These are phyloP conservation scores for Falco columbarius DNA, from an alignment of 2,797 vertebrate species.

Conservation along the genomic window DNA sequence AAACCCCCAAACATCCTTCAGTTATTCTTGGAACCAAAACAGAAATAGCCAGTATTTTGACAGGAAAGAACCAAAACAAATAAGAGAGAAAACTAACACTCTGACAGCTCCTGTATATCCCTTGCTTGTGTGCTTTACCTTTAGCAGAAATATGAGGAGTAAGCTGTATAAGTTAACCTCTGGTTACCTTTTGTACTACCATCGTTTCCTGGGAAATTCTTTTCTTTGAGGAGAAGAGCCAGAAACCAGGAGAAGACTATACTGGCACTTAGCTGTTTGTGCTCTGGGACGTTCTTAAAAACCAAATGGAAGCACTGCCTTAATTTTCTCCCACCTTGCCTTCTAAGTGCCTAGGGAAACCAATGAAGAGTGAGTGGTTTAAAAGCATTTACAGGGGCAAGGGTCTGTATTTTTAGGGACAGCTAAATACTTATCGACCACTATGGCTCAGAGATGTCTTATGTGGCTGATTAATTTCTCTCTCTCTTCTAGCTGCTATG, in stretches of 20 bases:
- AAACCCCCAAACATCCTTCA: not conserved
- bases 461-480: not conserved
- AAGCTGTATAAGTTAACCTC: not conserved
- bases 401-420: not conserved
- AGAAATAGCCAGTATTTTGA: conserved; percentile 4
- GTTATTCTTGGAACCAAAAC: not conserved
- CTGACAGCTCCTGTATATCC: not conserved
- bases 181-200: not conserved
- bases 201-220: not conserved
- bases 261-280: not conserved
- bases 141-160: not conserved
- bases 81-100: not conserved
- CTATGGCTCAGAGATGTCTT: not conserved
- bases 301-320: not conserved
- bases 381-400: not conserved
- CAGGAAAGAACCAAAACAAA: not conserved
- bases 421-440: not conserved
- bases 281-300: not conserved
- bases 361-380: not conserved
- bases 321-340: not conserved
- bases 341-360: not conserved
- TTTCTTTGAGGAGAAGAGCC: not conserved
- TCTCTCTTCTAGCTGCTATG: conserved; percentile 87
- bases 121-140: not conserved
- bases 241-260: not conserved